Conservation (phyloP, 1,140 invertebrate species). For the Schlechtendalia chinensis region DNA sequence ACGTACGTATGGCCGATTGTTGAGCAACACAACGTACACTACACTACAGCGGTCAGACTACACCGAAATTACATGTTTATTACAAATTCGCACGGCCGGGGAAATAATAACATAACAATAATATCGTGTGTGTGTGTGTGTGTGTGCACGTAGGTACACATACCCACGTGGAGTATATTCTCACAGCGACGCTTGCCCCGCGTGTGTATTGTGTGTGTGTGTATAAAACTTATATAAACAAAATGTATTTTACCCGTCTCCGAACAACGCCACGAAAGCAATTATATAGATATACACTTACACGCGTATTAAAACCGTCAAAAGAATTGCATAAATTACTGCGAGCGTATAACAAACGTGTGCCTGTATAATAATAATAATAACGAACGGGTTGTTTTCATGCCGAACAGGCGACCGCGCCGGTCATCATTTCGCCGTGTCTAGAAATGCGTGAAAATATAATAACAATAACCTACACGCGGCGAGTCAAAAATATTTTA, state of each 20-base stretch:
- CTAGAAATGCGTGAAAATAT: conserved; percentile 2
- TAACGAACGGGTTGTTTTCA: conserved; percentile 22
- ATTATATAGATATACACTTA: conserved; percentile 35
- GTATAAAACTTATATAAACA: background rate
- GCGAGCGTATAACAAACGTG: background rate
- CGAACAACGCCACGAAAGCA: conserved; percentile 33
- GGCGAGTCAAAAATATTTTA: too few species aligned
- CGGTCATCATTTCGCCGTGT: conserved; percentile 5
- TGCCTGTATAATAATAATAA: too few species aligned
- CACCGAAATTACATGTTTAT: conserved; percentile 10
- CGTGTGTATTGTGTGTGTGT: background rate
- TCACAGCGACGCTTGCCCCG: background rate
- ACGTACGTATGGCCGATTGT: background rate
- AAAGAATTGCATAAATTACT: conserved; percentile 33
- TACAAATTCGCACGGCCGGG: conserved; percentile 23
- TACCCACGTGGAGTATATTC: background rate
- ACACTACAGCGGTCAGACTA: background rate
- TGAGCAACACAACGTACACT: background rate
- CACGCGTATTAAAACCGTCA: conserved; percentile 28
- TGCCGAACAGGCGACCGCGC: background rate
- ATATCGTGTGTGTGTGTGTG: too few species aligned
- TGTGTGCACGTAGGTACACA: too few species aligned
- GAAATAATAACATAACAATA: background rate
- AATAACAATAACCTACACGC: too few species aligned
- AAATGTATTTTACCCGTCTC: background rate